Conservation (phyloP, 1,140 invertebrate genomes). For the Octopus bimaculoides region DNA sequence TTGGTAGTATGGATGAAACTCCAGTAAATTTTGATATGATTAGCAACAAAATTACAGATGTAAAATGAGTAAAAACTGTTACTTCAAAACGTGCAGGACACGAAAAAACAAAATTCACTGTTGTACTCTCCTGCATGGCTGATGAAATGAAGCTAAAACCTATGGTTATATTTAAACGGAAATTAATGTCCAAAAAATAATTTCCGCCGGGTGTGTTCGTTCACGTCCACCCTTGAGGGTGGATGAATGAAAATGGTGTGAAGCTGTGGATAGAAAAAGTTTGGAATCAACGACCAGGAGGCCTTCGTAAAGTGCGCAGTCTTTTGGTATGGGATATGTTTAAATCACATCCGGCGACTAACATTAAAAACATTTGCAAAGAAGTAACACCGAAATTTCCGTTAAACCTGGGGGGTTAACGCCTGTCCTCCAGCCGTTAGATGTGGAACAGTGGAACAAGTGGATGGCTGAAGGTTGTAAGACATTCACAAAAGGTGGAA, state of each 20-base stretch:
- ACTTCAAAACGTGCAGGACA: slow-evolving; percentile 25
- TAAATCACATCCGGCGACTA: slow-evolving; percentile 11
- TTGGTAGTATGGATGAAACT: slow-evolving; percentile 12
- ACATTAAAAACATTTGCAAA: slow-evolving; percentile 5
- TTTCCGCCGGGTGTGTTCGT: neutral
- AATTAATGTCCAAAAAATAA: slow-evolving; percentile 25
- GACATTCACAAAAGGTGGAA: slow-evolving; percentile 10
- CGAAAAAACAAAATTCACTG: slow-evolving; percentile 41
- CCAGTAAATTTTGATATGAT: slow-evolving; percentile 14
- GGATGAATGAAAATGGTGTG: neutral
- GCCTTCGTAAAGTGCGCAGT: neutral
- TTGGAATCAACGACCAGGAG: neutral
- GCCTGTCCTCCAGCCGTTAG: slow-evolving; percentile 26
- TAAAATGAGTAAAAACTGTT: neutral
- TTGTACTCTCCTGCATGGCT: slow-evolving; percentile 33
- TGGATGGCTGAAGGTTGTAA: slow-evolving; percentile 4
- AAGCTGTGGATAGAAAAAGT: neutral
- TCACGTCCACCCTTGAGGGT: neutral
- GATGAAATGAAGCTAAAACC: slow-evolving; percentile 42
- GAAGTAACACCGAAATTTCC: slow-evolving; percentile 10
- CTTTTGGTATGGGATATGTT: slow-evolving; percentile 31
- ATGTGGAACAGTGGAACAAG: slow-evolving; percentile 18
- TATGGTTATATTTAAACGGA: slow-evolving; percentile 41
- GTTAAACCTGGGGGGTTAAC: slow-evolving; percentile 30
- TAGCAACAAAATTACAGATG: neutral